A percentile compares a stretch with the other conserved stretches of the same genome.
phyloP scores from a whole-genome alignment of 2,888 invertebrate species.

The Sclerodermus sp. region DNA sequence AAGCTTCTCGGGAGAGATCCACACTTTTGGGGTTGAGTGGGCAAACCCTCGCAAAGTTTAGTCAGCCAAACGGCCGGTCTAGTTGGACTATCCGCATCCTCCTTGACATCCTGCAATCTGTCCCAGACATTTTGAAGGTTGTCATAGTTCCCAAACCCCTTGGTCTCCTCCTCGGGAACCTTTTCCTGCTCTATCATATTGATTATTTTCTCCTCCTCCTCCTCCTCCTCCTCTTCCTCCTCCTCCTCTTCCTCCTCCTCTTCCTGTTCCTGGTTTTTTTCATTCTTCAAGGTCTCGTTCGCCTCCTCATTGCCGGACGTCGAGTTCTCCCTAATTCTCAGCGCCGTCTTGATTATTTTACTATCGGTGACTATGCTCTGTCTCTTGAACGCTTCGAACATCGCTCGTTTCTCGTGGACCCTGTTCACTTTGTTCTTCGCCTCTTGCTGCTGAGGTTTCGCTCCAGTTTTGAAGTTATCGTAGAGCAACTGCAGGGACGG shows the following conservation, averaged over 20 bases:
- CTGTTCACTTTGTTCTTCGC: constrained; percentile 29
- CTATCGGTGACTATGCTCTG: constrained; percentile 47
- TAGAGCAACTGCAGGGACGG: constrained; percentile 41
- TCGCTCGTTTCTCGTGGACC: constrained; percentile 39
- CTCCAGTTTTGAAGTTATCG: constrained; percentile 42
- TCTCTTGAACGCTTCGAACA: constrained; percentile 46
- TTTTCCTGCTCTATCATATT: too few species aligned
- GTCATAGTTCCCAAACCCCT: constrained; percentile 67
- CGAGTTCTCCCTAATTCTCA: constrained; percentile 45
- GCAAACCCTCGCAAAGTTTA: constrained; percentile 71
- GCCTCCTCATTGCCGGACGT: constrained; percentile 23
- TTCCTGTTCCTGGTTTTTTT: constrained; percentile 20
- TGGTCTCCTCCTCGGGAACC: constrained; percentile 27
- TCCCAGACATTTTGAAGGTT: constrained; percentile 60
- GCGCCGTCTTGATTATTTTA: constrained; percentile 45
- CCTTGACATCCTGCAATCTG: constrained; percentile 35
- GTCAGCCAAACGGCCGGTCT: constrained; percentile 73
- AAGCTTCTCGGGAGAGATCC: constrained; percentile 80
- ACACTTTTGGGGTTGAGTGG: constrained; percentile 70
- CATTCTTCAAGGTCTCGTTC: constrained; percentile 4
- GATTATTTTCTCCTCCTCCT: too few species aligned
- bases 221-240: too few species aligned
- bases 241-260: too few species aligned
- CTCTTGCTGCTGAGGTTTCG: constrained; percentile 20
- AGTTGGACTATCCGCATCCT: constrained; percentile 60